Evolutionary conservation across 2,888 invertebrate genomes (phyloP).

Genomic region (Caenorhabditis sulstoni): DNA sequence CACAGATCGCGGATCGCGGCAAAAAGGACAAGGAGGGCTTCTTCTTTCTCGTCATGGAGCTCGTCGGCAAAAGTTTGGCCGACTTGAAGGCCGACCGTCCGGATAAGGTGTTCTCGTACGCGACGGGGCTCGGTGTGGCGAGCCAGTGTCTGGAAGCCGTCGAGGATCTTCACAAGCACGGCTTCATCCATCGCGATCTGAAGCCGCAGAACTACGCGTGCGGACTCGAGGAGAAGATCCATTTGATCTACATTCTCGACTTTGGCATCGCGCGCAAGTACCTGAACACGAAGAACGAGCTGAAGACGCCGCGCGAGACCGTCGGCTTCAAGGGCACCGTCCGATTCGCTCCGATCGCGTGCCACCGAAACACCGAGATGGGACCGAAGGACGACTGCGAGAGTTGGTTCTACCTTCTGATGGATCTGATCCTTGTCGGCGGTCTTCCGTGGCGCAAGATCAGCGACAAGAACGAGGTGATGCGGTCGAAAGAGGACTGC

Average conservation of each 20-base stretch:
- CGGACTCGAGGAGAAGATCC: slow-evolving; percentile 61
- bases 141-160: slow-evolving; percentile 76
- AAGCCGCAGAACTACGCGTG: slow-evolving; percentile 75
- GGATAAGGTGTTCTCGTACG: slow-evolving; percentile 66
- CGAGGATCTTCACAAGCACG: slow-evolving; percentile 74
- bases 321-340: slow-evolving; percentile 76
- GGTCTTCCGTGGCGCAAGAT: slow-evolving; percentile 74
- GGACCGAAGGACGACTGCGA: slow-evolving; percentile 77
- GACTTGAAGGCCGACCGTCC: slow-evolving; percentile 70
- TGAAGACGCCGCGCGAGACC: slow-evolving; percentile 66
- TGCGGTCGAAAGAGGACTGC: slow-evolving; percentile 65
- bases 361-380: slow-evolving; percentile 71
- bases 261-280: slow-evolving; percentile 75
- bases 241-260: slow-evolving; percentile 74
- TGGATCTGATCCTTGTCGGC: slow-evolving; percentile 68
- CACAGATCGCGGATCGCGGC: slow-evolving; percentile 72
- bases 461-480: slow-evolving; percentile 68
- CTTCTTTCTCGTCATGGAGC: slow-evolving; percentile 75
- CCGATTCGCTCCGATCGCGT: slow-evolving; percentile 74
- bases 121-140: slow-evolving; percentile 69
- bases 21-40: slow-evolving; percentile 65
- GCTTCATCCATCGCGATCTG: slow-evolving; percentile 76
- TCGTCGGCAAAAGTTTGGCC: slow-evolving; percentile 70
- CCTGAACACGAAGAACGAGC: slow-evolving; percentile 65
- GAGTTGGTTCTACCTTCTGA: slow-evolving; percentile 76